These are phyloP conservation scores for Australoheros scitulus DNA, from an alignment of 2,113 vertebrate genomes.

Conservation along the genomic window DNA sequence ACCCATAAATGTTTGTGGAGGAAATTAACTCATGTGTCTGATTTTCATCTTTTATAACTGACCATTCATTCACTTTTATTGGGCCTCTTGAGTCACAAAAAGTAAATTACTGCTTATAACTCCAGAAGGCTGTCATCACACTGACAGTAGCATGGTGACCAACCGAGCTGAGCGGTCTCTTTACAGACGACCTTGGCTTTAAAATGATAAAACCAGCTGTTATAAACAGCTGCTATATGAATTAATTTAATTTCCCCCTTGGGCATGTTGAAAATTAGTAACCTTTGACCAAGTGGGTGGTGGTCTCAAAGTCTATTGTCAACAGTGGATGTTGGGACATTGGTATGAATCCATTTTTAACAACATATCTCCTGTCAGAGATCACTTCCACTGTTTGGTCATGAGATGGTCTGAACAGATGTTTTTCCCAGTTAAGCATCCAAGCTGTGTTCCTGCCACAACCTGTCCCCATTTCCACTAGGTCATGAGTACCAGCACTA, in stretches of 20 bases:
- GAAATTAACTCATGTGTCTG: background rate
- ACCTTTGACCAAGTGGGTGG: conserved; percentile 31
- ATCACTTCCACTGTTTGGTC: conserved; percentile 55
- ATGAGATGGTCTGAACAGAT: conserved; percentile 67
- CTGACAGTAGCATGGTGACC: background rate
- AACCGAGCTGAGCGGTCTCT: background rate
- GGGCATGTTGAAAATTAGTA: conserved; percentile 4
- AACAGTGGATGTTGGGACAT: conserved; percentile 42
- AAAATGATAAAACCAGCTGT: conserved; percentile 26
- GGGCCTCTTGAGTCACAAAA: background rate
- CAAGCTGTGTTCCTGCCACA: conserved; percentile 20
- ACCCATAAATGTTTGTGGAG: background rate
- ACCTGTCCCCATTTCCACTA: background rate
- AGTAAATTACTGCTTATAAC: background rate
- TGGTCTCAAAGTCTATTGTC: conserved; percentile 34
- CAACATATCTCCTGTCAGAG: conserved; percentile 30
- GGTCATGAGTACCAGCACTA: background rate
- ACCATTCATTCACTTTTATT: conserved; percentile 25
- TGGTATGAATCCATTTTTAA: conserved; percentile 57
- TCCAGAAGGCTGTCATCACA: background rate
- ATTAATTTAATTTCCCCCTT: conserved; percentile 31
- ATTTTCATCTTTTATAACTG: conserved; percentile 13
- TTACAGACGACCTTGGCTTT: background rate
- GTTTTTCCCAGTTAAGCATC: conserved; percentile 32
- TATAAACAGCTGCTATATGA: conserved; percentile 50